phyloP scores from a whole-genome alignment of 2,888 invertebrate genomes.

The Branchipolynoe longqiensis region DNA sequence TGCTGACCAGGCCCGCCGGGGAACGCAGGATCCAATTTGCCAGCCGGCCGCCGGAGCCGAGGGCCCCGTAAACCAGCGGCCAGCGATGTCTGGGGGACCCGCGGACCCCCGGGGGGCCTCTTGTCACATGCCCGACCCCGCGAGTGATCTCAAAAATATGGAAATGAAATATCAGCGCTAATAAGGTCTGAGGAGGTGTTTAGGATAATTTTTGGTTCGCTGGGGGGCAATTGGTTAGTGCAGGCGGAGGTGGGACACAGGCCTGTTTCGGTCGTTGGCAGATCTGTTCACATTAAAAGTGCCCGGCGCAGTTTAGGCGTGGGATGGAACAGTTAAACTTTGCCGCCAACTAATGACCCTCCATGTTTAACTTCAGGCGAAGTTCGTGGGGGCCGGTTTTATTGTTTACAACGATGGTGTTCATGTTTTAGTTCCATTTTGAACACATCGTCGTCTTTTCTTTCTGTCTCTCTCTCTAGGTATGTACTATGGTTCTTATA shows the following conservation, averaged over 20 bases:
- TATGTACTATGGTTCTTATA: too few species aligned
- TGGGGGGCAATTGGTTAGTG: slow-evolving; percentile 47
- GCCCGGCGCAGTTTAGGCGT: not conserved
- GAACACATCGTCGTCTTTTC: too few species aligned
- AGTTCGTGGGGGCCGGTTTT: too few species aligned
- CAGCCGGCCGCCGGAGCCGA: not conserved
- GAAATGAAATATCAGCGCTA: slow-evolving; percentile 56
- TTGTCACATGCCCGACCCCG: slow-evolving; percentile 38
- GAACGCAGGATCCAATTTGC: slow-evolving; percentile 41
- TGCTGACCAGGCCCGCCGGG: slow-evolving; percentile 31
- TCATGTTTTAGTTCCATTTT: too few species aligned
- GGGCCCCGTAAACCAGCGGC: slow-evolving; percentile 44
- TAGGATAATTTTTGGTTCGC: slow-evolving; percentile 43
- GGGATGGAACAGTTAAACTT: slow-evolving; percentile 34
- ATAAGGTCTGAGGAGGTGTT: slow-evolving; percentile 54
- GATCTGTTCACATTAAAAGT: slow-evolving; percentile 49
- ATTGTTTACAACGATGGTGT: too few species aligned
- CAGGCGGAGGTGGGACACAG: slow-evolving; percentile 9
- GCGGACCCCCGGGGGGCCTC: slow-evolving; percentile 50
- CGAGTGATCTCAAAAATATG: slow-evolving; percentile 56
- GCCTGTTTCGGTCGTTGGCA: not conserved
- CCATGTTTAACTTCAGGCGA: too few species aligned
- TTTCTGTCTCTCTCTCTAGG: too few species aligned
- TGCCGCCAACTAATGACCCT: too few species aligned
- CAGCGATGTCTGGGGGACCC: slow-evolving; percentile 48